Percentiles rank a stretch among this genome's conserved stretches.
These are phyloP conservation scores for Mesochorus sp. DNA, from an alignment of 2,888 invertebrate genomes.

Conservation along the genomic window DNA sequence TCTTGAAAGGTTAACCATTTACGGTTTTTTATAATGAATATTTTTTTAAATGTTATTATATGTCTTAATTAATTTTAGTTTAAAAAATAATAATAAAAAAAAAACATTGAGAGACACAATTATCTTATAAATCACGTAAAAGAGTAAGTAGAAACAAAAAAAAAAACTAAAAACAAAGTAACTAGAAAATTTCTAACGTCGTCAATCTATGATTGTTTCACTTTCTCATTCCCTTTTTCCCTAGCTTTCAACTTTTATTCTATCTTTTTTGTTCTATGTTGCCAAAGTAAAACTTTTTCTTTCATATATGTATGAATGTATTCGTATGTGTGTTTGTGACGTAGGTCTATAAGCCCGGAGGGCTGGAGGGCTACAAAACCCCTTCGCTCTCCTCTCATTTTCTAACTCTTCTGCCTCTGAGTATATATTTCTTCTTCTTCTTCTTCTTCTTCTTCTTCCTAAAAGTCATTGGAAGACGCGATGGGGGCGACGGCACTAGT, in stretches of 20 bases:
- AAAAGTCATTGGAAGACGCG: constrained; percentile 48
- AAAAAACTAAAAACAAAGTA: no score
- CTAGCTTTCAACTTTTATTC: background rate
- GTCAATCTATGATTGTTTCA: background rate
- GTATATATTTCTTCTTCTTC: constrained; percentile 44
- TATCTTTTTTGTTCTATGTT: background rate
- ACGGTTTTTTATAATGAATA: no score
- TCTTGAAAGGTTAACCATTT: no score
- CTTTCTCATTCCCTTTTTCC: background rate
- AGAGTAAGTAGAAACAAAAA: no score
- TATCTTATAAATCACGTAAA: no score
- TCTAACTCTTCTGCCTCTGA: constrained; percentile 25
- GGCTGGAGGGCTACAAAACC: constrained; percentile 8
- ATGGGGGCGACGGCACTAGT: constrained; percentile 2
- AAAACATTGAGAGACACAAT: no score
- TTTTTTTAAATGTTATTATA: no score
- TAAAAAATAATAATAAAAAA: no score
- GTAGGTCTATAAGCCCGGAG: constrained; percentile 4
- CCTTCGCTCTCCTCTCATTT: constrained; percentile 31
- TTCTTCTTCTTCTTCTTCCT: constrained; percentile 55
- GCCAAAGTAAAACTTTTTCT: background rate
- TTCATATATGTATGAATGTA: background rate
- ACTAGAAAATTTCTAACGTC: background rate
- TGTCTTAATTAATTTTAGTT: no score
- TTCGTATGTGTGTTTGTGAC: background rate